Evolutionary conservation across 2,113 vertebrate genomes (phyloP), one percentile per base, ranked within the genome.

Genomic region (Rhipidura dahli): DNA sequence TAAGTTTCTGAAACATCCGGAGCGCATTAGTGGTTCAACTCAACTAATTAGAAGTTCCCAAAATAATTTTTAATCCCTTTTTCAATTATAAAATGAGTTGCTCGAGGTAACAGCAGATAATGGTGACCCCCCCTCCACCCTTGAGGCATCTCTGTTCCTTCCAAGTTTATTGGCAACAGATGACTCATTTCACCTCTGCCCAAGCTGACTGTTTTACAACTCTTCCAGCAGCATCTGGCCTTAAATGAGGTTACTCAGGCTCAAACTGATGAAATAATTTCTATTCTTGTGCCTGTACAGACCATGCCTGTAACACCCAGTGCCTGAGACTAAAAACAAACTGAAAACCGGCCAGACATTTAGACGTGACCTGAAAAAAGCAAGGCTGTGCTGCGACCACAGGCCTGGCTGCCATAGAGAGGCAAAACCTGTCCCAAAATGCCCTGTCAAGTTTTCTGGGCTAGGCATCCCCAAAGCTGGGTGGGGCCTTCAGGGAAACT

Each of bases 21-120:
- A 83, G 49, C 0, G 0, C 20, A 8, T 82, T 61, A 93, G 33
- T 37, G 68, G 56, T 79, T 95, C 51, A 7, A 56, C 27, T 79
- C 37, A n/a, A 37, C 82, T 95, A 96, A 97, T 97, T 96, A 94
- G 61, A 94, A 90, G 66, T 40, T 53, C 93, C 90, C 39, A 94
- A 95, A 97, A 96, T 97, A 97, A 83, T 86, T 90, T 87, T 91
- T 90, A 96, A 96, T 96, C 93, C 6, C 7, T 65, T 93, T 96
- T 88, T 83, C 92, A 94, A 95, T 96, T 96, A 93, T 51, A 40
- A 68, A 83, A 83, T 68, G 47, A 71, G 17, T 50, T 83, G 66
- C 64, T 83, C 0, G 23, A 83, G 59, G 82, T 90, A 90, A 54
- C 20, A 64, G 75, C 39, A 94, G 90, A 66, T 68, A 77, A 91